A percentile compares a stretch with the other conserved stretches of the same genome.
Conservation (phyloP, 35 echinoderm and acorn worm species). For the Apostichopus parvimensis region DNA sequence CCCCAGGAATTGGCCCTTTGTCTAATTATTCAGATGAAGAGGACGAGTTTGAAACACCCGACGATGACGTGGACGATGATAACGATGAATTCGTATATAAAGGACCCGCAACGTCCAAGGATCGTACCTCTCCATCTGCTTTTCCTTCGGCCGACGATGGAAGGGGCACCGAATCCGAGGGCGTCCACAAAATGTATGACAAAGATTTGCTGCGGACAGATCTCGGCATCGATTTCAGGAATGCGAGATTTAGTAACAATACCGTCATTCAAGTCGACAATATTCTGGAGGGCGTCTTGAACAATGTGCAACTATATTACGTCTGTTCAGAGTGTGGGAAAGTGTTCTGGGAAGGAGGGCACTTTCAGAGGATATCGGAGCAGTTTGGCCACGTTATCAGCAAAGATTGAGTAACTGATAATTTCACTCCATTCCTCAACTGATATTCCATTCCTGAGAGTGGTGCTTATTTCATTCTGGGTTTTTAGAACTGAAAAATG, state of each 20-base stretch:
- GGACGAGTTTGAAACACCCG: constrained; percentile 14
- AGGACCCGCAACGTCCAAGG: neutral
- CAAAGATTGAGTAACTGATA: neutral
- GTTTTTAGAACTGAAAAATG: too few species aligned
- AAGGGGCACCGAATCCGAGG: neutral
- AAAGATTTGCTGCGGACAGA: constrained; percentile 12
- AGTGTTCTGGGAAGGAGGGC: constrained; percentile 41
- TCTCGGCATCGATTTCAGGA: constrained; percentile 31
- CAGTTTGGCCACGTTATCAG: constrained; percentile 37
- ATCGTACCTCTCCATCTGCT: neutral
- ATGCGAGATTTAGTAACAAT: constrained; percentile 1
- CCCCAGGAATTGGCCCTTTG: neutral
- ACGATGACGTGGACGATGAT: neutral
- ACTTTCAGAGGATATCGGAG: constrained; percentile 26
- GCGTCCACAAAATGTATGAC: neutral
- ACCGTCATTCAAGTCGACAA: neutral
- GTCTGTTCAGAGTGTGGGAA: constrained; percentile 43
- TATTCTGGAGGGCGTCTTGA: constrained; percentile 1
- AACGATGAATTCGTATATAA: constrained; percentile 27
- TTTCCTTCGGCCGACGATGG: neutral
- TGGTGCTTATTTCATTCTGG: too few species aligned
- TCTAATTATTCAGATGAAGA: constrained; percentile 18
- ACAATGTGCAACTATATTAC: neutral
- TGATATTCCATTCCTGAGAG: too few species aligned
- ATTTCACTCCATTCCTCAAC: too few species aligned